Conservation (phyloP, 2,113 vertebrate genomes). For the Mustela lutreola region DNA sequence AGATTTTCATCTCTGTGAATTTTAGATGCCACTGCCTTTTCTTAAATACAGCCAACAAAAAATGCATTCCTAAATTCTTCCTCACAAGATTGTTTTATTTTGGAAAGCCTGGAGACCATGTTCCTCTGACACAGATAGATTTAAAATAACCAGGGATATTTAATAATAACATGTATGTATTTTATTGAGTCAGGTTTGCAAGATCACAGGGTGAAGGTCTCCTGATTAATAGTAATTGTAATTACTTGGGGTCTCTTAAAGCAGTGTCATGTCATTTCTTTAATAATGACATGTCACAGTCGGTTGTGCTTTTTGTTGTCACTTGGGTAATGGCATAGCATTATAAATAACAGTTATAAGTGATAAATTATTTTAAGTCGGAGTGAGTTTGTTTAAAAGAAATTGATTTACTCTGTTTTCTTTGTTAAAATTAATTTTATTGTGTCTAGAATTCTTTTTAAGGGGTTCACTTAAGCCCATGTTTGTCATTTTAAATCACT, state of each 20-base stretch:
- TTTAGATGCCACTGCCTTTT: constrained; percentile 39
- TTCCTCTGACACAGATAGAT: background rate
- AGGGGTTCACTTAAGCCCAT: background rate
- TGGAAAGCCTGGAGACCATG: background rate
- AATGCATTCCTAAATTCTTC: background rate
- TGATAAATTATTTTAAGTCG: constrained; percentile 52
- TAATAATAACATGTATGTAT: constrained; percentile 9
- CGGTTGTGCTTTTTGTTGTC: constrained; percentile 21
- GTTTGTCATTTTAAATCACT: constrained; percentile 45
- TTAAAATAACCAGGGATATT: constrained; percentile 36
- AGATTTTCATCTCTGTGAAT: constrained; percentile 25
- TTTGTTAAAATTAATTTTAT: constrained; percentile 57
- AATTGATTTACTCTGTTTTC: background rate
- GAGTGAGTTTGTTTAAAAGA: constrained; percentile 55
- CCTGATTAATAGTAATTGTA: constrained; percentile 29
- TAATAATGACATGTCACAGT: background rate
- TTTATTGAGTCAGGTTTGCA: constrained; percentile 54
- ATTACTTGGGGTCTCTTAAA: constrained; percentile 50
- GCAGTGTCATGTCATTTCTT: background rate
- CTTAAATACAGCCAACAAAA: constrained; percentile 23
- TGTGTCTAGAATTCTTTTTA: constrained; percentile 28
- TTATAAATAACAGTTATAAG: constrained; percentile 16
- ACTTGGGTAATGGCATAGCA: background rate
- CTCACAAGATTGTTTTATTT: constrained; percentile 29
- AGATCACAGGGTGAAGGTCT: background rate